Evolutionary conservation across 2,888 invertebrate genomes (phyloP).

Genomic region (Pristionchus japonicus): DNA sequence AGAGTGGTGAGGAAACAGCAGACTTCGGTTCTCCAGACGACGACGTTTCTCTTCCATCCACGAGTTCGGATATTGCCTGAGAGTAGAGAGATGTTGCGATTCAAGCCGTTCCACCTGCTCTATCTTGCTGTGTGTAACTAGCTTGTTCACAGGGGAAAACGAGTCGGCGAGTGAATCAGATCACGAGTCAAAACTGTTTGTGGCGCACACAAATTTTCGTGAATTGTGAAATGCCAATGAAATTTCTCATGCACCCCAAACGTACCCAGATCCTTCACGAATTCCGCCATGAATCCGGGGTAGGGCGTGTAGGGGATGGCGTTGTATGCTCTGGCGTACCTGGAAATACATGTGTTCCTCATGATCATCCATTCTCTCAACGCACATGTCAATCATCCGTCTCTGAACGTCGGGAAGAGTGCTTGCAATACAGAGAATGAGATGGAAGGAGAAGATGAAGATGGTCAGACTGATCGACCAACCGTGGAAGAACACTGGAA

Average conservation of each 20-base stretch:
- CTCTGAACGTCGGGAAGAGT: neutral
- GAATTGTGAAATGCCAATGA: neutral
- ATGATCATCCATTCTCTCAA: neutral
- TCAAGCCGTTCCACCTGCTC: neutral
- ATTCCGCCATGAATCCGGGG: neutral
- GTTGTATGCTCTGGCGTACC: neutral
- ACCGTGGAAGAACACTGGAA: conserved; percentile 45
- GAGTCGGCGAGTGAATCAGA: neutral
- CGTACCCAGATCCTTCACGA: neutral
- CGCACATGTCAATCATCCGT: neutral
- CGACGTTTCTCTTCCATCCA: conserved; percentile 48
- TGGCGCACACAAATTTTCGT: neutral
- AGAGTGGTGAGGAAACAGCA: conserved; percentile 18
- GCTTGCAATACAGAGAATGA: neutral
- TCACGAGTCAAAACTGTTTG: neutral
- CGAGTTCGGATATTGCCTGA: conserved; percentile 35
- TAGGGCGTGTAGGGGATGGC: neutral
- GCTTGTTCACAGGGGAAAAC: conserved; percentile 30
- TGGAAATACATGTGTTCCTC: neutral
- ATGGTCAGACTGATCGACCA: conserved; percentile 30
- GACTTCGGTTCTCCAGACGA: conserved; percentile 32
- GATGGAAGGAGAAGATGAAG: conserved; percentile 39
- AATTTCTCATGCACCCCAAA: neutral
- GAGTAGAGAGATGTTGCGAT: neutral
- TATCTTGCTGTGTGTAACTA: conserved; percentile 23